Evolutionary conservation across 2,113 vertebrate genomes (phyloP).

Genomic region (Noturus placidus): DNA sequence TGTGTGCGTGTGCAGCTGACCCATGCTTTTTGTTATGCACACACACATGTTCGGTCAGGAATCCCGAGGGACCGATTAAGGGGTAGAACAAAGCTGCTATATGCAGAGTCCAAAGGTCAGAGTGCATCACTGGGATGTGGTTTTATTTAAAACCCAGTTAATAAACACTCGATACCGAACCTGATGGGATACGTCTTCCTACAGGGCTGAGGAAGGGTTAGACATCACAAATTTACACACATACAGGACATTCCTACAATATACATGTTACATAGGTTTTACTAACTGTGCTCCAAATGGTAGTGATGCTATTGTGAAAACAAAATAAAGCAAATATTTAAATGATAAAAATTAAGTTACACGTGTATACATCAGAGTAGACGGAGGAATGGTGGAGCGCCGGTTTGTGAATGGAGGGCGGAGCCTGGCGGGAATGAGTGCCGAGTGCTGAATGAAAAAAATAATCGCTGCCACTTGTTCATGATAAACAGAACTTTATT

Average conservation of each 20-base stretch:
- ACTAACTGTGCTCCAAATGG: not conserved
- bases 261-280: not conserved
- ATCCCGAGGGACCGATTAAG: conserved; percentile 1
- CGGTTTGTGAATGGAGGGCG: not conserved
- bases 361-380: not conserved
- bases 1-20: not conserved
- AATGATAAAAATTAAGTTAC: not conserved
- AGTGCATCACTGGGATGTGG: not conserved
- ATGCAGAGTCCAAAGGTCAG: not conserved
- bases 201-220: not conserved
- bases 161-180: not conserved
- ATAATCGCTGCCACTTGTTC: not conserved
- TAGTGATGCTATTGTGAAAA: not conserved
- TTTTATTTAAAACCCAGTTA: not conserved
- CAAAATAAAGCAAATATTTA: not conserved
- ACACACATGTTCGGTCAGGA: not conserved
- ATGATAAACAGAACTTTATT: not conserved
- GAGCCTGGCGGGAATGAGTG: not conserved
- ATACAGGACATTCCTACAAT: not conserved
- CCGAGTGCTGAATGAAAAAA: not conserved
- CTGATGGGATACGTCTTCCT: not conserved
- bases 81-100: not conserved
- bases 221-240: not conserved
- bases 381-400: not conserved
- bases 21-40: conserved; percentile 22